Conservation (phyloP, 2,113 vertebrate species). For the Diglossa brunneiventris region DNA sequence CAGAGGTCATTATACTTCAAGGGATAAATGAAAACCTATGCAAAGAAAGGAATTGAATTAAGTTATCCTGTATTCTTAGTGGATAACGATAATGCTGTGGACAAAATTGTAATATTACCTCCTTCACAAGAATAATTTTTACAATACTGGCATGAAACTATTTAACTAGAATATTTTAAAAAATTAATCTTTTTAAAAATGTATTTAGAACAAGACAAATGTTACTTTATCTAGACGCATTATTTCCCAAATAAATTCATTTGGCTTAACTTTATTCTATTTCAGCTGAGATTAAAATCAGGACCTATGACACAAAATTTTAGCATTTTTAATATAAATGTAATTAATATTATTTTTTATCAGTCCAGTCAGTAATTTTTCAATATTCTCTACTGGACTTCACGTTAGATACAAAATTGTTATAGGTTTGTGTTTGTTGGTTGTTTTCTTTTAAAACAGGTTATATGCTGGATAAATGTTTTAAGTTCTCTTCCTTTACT, state of each 20-base stretch:
- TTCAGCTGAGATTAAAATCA: neutral
- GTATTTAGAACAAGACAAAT: neutral
- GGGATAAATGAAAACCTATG: neutral
- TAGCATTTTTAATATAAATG: neutral
- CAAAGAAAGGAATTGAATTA: neutral
- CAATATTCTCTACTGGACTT: neutral
- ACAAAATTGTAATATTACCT: neutral
- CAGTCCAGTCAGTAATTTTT: neutral
- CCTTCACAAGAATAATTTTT: neutral
- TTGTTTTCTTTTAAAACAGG: neutral
- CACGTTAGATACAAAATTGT: neutral
- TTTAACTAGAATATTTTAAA: neutral
- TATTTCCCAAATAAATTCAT: neutral
- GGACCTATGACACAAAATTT: neutral
- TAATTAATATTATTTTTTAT: neutral
- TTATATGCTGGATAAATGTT: neutral
- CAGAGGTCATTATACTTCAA: neutral
- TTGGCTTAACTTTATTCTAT: neutral
- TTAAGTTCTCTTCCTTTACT: neutral
- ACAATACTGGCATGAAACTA: neutral
- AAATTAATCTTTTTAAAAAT: neutral
- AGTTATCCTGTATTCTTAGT: neutral
- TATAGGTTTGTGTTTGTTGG: neutral
- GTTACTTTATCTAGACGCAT: neutral
- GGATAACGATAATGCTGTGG: neutral